phyloP scores from a whole-genome alignment of 2,888 invertebrate genomes.

The Autographa pulchrina region DNA sequence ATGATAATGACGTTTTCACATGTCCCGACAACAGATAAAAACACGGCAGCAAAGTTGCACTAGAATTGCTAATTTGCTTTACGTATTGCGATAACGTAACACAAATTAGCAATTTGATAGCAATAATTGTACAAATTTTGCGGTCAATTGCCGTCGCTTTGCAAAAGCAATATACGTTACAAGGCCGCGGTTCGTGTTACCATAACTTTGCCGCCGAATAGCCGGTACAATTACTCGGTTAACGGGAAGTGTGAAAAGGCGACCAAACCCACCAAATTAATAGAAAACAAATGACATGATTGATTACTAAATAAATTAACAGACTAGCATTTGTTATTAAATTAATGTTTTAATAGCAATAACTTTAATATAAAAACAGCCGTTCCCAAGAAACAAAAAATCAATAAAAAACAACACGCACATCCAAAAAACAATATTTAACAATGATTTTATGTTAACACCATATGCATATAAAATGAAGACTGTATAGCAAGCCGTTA shows the following conservation, averaged over 20 bases:
- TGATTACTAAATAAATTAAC: conserved; percentile 26
- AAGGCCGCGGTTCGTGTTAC: not conserved
- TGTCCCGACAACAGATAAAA: not conserved
- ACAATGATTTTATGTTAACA: conserved; percentile 45
- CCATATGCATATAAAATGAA: conserved; percentile 54
- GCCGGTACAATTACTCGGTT: not conserved
- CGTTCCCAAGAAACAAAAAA: conserved; percentile 53
- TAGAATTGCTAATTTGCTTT: too few species aligned
- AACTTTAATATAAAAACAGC: conserved; percentile 62
- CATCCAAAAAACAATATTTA: conserved; percentile 37
- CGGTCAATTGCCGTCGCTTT: too few species aligned
- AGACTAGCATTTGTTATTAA: conserved; percentile 10
- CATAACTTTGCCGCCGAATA: not conserved
- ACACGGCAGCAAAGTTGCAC: not conserved
- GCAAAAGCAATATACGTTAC: too few species aligned
- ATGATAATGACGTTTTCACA: conserved; percentile 20
- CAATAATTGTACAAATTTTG: too few species aligned
- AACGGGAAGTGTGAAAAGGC: not conserved
- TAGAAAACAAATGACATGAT: conserved; percentile 5
- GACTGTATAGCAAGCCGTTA: conserved; percentile 44
- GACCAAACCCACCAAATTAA: not conserved
- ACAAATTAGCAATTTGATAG: too few species aligned
- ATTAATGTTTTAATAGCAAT: conserved; percentile 15
- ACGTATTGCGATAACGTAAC: too few species aligned
- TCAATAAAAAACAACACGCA: conserved; percentile 47